These are phyloP conservation scores for Psephotus haematonotus DNA, from an alignment of 2,113 vertebrate genomes.

Conservation along the genomic window DNA sequence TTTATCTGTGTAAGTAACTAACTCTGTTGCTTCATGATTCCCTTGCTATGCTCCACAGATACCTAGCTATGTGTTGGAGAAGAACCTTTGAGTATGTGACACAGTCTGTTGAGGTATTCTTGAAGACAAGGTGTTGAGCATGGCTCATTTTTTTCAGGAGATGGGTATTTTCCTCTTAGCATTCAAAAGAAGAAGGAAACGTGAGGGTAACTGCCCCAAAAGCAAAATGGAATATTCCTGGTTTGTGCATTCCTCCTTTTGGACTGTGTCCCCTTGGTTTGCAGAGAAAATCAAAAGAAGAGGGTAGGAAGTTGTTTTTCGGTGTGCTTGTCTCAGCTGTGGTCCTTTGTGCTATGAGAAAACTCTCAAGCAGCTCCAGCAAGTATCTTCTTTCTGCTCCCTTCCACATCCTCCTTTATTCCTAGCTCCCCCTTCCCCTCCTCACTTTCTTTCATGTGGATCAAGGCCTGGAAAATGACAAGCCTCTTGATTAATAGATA, in stretches of 20 bases:
- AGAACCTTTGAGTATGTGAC: background rate
- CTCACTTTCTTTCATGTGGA: constrained; percentile 76
- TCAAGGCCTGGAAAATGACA: constrained; percentile 79
- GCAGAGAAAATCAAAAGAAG: constrained; percentile 29
- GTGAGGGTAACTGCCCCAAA: background rate
- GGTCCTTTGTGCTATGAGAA: constrained; percentile 14
- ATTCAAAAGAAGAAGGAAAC: background rate
- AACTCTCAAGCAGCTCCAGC: background rate
- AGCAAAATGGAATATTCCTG: background rate
- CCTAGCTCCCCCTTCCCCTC: background rate
- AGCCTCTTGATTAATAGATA: constrained; percentile 75
- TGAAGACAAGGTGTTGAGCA: background rate
- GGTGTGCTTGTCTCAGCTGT: background rate
- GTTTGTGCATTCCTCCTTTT: background rate
- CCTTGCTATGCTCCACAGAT: background rate
- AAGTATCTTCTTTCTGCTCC: background rate
- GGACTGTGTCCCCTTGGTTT: background rate
- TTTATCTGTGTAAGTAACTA: background rate
- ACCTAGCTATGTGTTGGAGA: background rate
- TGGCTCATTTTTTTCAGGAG: background rate
- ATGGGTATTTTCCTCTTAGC: background rate
- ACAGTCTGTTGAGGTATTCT: background rate
- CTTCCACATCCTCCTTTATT: background rate
- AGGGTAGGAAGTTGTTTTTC: background rate
- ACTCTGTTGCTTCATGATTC: background rate